These are phyloP conservation scores for Apodemia mormo DNA, from an alignment of 2,888 invertebrate species.

Conservation along the genomic window DNA sequence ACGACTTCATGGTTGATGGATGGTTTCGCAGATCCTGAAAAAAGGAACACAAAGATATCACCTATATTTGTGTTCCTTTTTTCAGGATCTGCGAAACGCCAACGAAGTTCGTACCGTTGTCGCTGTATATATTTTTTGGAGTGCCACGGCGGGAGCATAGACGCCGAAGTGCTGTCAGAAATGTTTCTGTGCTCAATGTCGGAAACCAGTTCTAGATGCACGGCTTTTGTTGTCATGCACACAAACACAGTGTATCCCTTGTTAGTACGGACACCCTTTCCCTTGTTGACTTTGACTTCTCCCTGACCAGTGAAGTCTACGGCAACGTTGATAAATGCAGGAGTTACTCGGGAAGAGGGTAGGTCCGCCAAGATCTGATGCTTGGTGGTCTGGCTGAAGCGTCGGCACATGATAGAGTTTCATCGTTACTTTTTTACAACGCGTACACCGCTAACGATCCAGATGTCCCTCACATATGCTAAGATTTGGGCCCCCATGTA, in stretches of 20 bases:
- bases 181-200: neutral
- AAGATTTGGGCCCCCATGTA: conserved; percentile 4
- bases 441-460: neutral
- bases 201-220: neutral
- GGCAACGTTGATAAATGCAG: too few relatives aligned
- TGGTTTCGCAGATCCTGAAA: neutral
- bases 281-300: neutral
- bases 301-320: neutral
- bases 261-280: neutral
- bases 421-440: neutral
- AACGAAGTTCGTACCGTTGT: too few relatives aligned
- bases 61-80: neutral
- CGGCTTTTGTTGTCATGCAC: neutral
- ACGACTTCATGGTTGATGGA: conserved; percentile 15
- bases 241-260: neutral
- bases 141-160: neutral
- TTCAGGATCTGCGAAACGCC: neutral
- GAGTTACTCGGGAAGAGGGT: too few relatives aligned
- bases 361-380: conserved; percentile 11
- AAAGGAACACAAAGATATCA: too few relatives aligned
- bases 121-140: too few relatives aligned
- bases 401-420: neutral
- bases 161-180: neutral
- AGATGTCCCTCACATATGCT: neutral
- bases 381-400: neutral